Conservation (phyloP, 2,113 vertebrate species). For the Marcusenius ussheri region DNA sequence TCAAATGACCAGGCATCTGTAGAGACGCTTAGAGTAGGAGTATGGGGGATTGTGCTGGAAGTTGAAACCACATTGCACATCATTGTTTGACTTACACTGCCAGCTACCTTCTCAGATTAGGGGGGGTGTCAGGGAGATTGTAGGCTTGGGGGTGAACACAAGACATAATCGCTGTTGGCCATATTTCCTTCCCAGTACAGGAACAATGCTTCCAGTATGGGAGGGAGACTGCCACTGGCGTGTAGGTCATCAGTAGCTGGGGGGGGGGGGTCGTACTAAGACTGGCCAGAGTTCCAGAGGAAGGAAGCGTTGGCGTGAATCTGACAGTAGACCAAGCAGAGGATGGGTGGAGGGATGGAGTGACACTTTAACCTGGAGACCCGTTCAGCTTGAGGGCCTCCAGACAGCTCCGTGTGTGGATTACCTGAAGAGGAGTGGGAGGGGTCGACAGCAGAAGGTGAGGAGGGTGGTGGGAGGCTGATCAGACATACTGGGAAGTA, state of each 20-base stretch:
- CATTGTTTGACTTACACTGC: background rate
- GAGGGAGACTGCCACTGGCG: background rate
- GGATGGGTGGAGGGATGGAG: background rate
- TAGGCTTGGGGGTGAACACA: background rate
- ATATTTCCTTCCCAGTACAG: background rate
- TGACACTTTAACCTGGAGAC: background rate
- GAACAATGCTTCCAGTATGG: conserved; percentile 22
- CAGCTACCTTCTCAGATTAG: background rate
- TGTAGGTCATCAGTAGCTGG: background rate
- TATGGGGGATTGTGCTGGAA: background rate
- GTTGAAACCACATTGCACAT: background rate
- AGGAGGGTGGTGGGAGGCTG: background rate
- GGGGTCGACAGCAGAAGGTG: background rate
- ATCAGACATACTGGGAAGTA: background rate
- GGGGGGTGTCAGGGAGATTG: background rate
- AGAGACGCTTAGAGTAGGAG: background rate
- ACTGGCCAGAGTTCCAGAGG: background rate
- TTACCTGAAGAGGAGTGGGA: background rate
- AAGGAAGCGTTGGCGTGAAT: background rate
- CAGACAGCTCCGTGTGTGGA: conserved; percentile 10
- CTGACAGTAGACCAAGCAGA: background rate
- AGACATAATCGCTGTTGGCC: background rate
- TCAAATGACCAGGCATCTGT: background rate
- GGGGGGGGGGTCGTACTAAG: background rate
- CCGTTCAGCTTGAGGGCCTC: background rate